phyloP scores from a whole-genome alignment of 2,113 vertebrate species.

The Myiopsitta monachus region DNA sequence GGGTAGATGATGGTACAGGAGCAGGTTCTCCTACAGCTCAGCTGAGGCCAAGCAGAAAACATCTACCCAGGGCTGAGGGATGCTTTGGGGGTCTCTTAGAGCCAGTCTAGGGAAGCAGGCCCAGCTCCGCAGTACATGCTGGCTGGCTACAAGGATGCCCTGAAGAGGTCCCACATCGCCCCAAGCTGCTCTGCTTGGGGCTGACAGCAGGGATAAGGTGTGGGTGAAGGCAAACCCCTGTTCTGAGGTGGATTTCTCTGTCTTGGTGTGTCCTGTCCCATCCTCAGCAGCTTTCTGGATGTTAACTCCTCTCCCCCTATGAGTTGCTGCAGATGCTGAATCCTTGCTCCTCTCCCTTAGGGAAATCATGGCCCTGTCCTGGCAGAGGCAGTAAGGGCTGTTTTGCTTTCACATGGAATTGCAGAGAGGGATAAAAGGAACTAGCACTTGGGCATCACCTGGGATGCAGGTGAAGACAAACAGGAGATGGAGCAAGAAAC shows the following conservation, averaged over 20 bases:
- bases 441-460: background rate
- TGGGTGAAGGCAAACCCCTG: background rate
- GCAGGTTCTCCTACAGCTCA: background rate
- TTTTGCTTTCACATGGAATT: too few relatives aligned
- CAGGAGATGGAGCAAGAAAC: background rate
- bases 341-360: background rate
- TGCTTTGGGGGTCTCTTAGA: background rate
- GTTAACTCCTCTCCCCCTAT: background rate
- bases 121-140: background rate
- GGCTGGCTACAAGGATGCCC: background rate
- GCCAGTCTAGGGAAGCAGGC: background rate
- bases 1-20: fast-evolving
- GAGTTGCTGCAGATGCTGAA: background rate
- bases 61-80: background rate
- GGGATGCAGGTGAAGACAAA: background rate
- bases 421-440: background rate
- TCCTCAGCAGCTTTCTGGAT: fast-evolving
- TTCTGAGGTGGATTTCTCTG: background rate
- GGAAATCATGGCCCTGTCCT: background rate
- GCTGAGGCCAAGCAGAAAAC: background rate
- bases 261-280: background rate
- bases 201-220: background rate
- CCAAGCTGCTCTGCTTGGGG: background rate
- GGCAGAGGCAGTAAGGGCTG: background rate
- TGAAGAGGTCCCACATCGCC: fast-evolving